Percentiles rank a stretch among this genome's conserved stretches.
These are phyloP conservation scores for Spilarctia lutea DNA, from an alignment of 2,888 invertebrate species.

Conservation along the genomic window DNA sequence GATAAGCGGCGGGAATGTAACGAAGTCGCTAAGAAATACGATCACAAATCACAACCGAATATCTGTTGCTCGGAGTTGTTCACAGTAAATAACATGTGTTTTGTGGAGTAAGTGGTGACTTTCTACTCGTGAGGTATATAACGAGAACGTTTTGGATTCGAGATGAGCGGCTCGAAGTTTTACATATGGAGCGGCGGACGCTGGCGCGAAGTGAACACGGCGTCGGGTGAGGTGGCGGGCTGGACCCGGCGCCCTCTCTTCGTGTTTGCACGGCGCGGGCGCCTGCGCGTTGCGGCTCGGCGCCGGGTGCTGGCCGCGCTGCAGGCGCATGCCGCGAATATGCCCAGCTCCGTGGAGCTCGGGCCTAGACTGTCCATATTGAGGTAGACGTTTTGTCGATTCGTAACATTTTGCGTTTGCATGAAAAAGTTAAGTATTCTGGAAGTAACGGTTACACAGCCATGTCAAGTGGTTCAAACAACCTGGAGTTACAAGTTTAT, in stretches of 20 bases:
- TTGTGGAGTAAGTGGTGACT: not conserved
- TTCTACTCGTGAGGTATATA: not conserved
- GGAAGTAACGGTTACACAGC: not conserved
- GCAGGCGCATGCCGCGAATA: slow-evolving; percentile 46
- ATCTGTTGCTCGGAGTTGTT: not conserved
- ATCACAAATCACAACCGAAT: not conserved
- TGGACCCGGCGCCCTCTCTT: slow-evolving; percentile 56
- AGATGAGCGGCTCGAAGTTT: slow-evolving; percentile 42
- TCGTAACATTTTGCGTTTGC: not conserved
- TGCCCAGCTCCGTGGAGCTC: slow-evolving; percentile 46
- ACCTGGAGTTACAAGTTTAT: too few species aligned
- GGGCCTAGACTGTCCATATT: slow-evolving; percentile 48
- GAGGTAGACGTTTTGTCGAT: slow-evolving; percentile 37
- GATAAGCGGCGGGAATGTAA: not conserved
- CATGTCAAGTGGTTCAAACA: not conserved
- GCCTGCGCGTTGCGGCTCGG: slow-evolving; percentile 49
- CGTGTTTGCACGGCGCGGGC: slow-evolving; percentile 47
- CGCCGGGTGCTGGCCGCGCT: slow-evolving; percentile 57
- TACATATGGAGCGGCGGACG: slow-evolving; percentile 57
- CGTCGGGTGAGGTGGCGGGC: slow-evolving; percentile 43
- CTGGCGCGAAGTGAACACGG: slow-evolving; percentile 62
- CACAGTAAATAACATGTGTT: not conserved
- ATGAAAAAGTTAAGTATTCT: not conserved
- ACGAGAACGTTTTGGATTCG: not conserved
- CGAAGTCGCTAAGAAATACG: not conserved